Evolutionary conservation across 2,888 invertebrate genomes (phyloP), one percentile per base, ranked within the genome.

Genomic region (Amiota mariae): DNA sequence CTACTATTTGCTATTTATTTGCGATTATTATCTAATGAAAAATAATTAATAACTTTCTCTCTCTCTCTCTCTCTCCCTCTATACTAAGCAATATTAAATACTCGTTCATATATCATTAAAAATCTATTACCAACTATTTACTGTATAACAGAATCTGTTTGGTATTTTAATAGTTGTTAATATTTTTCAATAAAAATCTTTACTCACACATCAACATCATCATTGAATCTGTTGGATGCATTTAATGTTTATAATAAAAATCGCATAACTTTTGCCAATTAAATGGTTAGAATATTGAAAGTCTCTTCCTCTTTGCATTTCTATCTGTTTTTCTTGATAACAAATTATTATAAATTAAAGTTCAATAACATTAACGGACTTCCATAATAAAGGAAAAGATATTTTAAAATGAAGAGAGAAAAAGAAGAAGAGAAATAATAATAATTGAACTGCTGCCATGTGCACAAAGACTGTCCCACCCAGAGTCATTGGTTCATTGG

Each of bases 371-470:
- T 61, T 51, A 80, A 79, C 81, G 78, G 73, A 76, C 78, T 80
- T 73, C 24, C 24, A 36, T 36, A 6, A 36, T 6, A 36, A 6
- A 36, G 74, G 75, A 73, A 81, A 73, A 76, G 76, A 36, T 36
- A 36, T 6, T 36, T 6, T 36, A 36, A 36, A 36, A 36, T 36
- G 36, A 77, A 77, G 75, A 80, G 63, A 61, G 20, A 47, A 71
- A 75, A 70, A 64, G 49, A n/a, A 36, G 36, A 36, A 61, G 61
- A 57, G 51, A 48, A 51, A 49, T 24, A 67, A 64, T 59, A 70
- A 77, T 84, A 80, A 84, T 82, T 80, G 80, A 80, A 78, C 80
- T 81, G 78, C 85, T 79, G 76, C 79, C 81, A 81, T 77, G 76
- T 72, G 66, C 59, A 68, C 47, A 12, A 64, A 59, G 59, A 59